These are phyloP conservation scores for Cladopsammia gracilis DNA, from an alignment of 64 coral and sea anemone species.

Conservation along the genomic window DNA sequence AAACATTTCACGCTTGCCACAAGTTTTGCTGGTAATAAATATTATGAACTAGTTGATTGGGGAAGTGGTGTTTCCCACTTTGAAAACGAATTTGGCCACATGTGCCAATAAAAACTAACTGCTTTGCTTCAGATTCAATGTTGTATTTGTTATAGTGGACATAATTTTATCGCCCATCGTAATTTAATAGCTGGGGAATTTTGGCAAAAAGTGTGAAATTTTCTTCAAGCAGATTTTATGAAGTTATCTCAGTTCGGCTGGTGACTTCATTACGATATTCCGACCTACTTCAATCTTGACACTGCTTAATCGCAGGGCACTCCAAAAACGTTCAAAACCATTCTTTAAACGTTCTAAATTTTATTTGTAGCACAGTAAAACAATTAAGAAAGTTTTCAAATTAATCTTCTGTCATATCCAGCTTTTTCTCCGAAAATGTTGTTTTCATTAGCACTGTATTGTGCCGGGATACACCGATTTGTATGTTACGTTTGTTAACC, in stretches of 20 bases:
- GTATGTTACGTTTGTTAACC: background rate
- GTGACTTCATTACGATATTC: conserved; percentile 43
- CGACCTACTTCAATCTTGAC: conserved; percentile 15
- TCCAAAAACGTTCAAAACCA: background rate
- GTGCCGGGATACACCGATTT: background rate
- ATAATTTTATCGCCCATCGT: background rate
- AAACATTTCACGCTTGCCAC: background rate
- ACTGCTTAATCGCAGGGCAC: background rate
- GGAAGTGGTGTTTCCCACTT: conserved; percentile 18
- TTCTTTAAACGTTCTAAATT: no score
- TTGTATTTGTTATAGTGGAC: background rate
- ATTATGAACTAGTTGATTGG: conserved; percentile 39
- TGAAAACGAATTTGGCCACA: conserved; percentile 20
- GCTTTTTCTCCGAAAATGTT: background rate
- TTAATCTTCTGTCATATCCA: background rate
- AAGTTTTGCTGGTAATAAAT: conserved; percentile 28
- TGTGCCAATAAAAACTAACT: background rate
- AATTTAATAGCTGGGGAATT: background rate
- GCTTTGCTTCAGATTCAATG: background rate
- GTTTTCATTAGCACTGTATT: background rate
- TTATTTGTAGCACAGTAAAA: background rate
- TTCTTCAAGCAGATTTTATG: background rate
- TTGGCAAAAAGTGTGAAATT: background rate
- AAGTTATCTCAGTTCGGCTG: background rate
- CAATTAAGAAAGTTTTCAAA: background rate